Base-by-base conservation (phyloP, 2,113 vertebrate species). In the human (Homo sapiens) region DNA sequence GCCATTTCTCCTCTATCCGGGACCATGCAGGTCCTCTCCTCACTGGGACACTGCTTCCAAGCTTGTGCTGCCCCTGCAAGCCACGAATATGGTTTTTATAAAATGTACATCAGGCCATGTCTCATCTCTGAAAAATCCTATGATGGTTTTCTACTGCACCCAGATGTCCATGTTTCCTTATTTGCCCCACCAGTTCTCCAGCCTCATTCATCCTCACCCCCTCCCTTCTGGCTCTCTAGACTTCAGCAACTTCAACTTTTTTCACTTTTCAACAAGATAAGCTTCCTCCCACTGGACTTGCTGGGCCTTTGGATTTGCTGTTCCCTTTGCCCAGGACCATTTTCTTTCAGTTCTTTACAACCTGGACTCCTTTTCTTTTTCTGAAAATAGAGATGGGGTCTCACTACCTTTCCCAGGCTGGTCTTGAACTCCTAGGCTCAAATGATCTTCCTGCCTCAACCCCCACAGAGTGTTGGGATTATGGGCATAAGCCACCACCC, bases 61-160 rank as follows among this genome's bases (percentile, higher is more conserved):
- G 48, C 81, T 50, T 30, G 40, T 55, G 14, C 20, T 9, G 43
- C 22, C 22, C 30, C 45, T 9, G 52, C 4, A 87, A 64, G 48
- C 38, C 79, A 73, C 11, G 1, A 35, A 57, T 0, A 1, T n/a
- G 45, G 38, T 12, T 72, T 84, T 59, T 32, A 32, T 40, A 23
- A 75, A n/a, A 55, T 0, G 20, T 35, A n/a, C 35, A 18, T 30
- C 2, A 22, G 82, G 45, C 52, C 68, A 6, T 0, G n/a, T 20
- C 1, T 25, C 50, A 14, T 78, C 75, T 64, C 88, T 68, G 66
- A 40, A 78, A 88, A 72, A 25, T 35, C 10, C 30, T 27, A 23
- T 0, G 0, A 30, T 0, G 43, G 45, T n/a, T 70, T 48, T 82
- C 55, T 48, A 10, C n/a, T 10, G 72, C 5, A 38, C 25, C 20